phyloP scores from a whole-genome alignment of 2,113 vertebrate genomes.

The Alces alces region DNA sequence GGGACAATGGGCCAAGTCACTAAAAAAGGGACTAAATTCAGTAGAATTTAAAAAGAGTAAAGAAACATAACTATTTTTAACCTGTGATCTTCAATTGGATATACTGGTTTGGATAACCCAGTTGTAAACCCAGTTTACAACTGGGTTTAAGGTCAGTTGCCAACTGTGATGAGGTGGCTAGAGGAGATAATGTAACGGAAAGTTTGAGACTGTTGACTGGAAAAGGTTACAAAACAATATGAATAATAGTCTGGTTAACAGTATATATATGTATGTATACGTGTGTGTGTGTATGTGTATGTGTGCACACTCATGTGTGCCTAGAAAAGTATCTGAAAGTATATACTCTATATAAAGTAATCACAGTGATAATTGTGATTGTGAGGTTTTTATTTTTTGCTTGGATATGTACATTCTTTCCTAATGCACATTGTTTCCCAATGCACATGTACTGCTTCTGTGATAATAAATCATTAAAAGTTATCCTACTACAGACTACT shows the following conservation, averaged over 20 bases:
- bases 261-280: neutral
- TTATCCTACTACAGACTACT: neutral
- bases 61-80: neutral
- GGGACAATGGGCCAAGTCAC: neutral
- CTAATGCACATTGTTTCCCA: neutral
- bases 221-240: neutral
- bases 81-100: neutral
- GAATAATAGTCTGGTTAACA: neutral
- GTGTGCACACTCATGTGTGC: neutral
- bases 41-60: neutral
- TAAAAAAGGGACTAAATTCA: neutral
- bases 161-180: neutral
- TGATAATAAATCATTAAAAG: conserved; percentile 9
- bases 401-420: neutral
- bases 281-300: neutral
- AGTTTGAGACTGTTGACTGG: neutral
- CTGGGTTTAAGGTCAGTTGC: neutral
- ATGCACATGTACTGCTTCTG: neutral
- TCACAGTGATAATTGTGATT: neutral
- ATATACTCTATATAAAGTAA: neutral
- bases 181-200: neutral
- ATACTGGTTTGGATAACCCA: neutral
- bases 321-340: neutral
- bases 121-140: neutral
- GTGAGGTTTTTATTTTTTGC: neutral